Evolutionary conservation across 2,113 vertebrate genomes (phyloP).

Genomic region (human (Homo sapiens)): GRCh38 chr6:89342501-89343000

Average conservation of each 20-base stretch:
- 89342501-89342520: background rate
- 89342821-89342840: conserved; percentile 30
- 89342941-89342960: background rate
- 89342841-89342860: background rate
- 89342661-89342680: background rate
- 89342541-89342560: conserved; percentile 40
- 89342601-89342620: conserved; percentile 5
- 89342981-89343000: background rate
- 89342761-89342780: background rate
- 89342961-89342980: conserved; percentile 5
- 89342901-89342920: conserved; percentile 11
- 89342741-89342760: background rate
- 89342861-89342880: conserved; percentile 6
- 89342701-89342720: background rate
- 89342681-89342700: background rate
- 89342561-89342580: conserved; percentile 34
- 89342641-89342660: background rate
- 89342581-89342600: conserved; percentile 3
- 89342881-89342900: background rate
- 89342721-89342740: conserved; percentile 11
- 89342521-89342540: background rate
- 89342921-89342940: conserved; percentile 11
- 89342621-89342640: background rate
- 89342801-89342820: conserved; percentile 23
- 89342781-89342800: conserved; percentile 45